Evolutionary conservation across 2,113 vertebrate species (phyloP), one percentile per base, ranked within the genome.

Genomic region (Scomber japonicus): DNA sequence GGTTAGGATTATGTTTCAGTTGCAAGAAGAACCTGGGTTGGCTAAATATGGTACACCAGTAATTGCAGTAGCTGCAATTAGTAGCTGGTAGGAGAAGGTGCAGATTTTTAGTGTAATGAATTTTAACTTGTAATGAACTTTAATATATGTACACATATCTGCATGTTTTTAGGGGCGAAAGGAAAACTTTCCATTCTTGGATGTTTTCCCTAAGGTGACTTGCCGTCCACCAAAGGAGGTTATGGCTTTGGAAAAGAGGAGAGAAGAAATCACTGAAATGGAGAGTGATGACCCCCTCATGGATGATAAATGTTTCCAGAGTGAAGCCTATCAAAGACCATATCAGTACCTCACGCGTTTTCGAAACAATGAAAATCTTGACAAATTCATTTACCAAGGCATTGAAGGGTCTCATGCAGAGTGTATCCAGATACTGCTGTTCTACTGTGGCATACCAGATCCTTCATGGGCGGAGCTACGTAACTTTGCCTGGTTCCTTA

Each of bases 391-490:
- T 3, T 97, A 96, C 0, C 0, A 11, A 1, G n/a, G 60, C 0
- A 81, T 94, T 59, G 96, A 98, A 50, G 97, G 95, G 64, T 94
- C 83, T 40, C 95, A 95, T 0, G 89, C 66, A 1, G 89, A 96
- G n/a, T 98, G 96, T 30, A 85, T 98, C 13, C 97, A 97, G 90
- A 80, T 94, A 11, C 66, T 98, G 44, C 94, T 98, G 4, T 50
- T 96, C 10, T 46, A 96, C 82, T 98, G 97, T 0, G 97, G 97
- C 0, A 55, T 98, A 1, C 0, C 82, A 0, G 90, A 97, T 77
- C 97, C 97, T 0, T 97, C 97, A n/a, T 98, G 97, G 97, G 85
- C 96, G 16, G 97, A 98, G 67, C 87, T 98, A 0, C 86, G 89
- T 6, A 98, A 97, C 87, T 98, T 98, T 62, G 60, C 95, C 0